Evolutionary conservation across 2,888 invertebrate species (phyloP).

Genomic region (Lasioglossum figueresi): DNA sequence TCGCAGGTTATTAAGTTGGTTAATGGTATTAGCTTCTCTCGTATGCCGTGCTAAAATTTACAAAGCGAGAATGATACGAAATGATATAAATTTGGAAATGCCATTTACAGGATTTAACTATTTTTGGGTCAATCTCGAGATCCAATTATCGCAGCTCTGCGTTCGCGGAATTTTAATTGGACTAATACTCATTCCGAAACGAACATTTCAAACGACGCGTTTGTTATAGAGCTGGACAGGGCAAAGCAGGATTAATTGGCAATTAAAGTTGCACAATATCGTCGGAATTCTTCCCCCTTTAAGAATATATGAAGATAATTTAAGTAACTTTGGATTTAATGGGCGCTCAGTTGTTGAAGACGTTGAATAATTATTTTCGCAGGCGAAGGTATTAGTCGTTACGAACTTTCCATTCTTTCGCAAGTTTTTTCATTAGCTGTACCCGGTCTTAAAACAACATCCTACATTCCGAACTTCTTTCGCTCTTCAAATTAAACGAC

Average conservation of each 20-base stretch:
- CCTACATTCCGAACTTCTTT: neutral
- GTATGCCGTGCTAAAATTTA: neutral
- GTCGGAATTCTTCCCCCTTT: neutral
- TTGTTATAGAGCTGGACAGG: neutral
- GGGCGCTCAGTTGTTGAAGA: neutral
- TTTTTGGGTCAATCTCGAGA: neutral
- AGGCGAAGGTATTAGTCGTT: constrained; percentile 10
- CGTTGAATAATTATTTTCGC: constrained; percentile 10
- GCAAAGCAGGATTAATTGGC: constrained; percentile 15
- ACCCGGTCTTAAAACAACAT: neutral
- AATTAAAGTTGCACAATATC: constrained; percentile 29
- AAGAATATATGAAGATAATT: neutral
- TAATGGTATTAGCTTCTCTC: neutral
- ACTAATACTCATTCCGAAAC: neutral
- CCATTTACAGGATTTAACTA: constrained; percentile 19
- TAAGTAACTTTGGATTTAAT: constrained; percentile 12
- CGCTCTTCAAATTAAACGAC: constrained; percentile 6
- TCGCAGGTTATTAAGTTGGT: neutral
- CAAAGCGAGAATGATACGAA: neutral
- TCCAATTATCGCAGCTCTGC: neutral
- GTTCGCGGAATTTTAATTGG: neutral
- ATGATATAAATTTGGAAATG: neutral
- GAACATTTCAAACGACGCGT: constrained; percentile 16
- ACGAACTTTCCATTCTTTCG: neutral
- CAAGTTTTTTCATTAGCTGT: constrained; percentile 19